These are phyloP conservation scores for Tridacna crocea DNA, from an alignment of 2,888 invertebrate species.

Conservation along the genomic window DNA sequence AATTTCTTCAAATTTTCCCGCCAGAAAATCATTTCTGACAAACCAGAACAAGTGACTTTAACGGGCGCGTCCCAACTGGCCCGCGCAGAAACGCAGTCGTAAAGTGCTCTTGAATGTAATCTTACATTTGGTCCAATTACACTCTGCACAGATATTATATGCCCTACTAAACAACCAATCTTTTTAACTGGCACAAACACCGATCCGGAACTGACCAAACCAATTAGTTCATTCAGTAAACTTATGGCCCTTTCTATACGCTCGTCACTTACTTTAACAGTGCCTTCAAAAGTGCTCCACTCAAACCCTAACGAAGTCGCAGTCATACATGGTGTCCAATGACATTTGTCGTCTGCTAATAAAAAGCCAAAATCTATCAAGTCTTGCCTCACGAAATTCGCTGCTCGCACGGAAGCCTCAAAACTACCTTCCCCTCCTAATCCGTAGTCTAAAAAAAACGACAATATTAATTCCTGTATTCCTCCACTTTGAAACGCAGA, in stretches of 20 bases:
- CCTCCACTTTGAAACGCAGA: constrained; percentile 33
- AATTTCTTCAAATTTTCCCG: neutral
- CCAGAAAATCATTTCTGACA: neutral
- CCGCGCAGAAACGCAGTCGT: neutral
- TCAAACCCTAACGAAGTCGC: neutral
- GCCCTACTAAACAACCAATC: neutral
- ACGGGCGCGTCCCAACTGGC: neutral
- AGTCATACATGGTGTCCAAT: neutral
- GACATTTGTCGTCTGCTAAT: constrained; percentile 1
- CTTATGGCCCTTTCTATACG: neutral
- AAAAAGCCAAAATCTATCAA: neutral
- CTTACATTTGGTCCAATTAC: neutral
- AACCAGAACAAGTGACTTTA: neutral
- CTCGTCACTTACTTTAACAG: neutral
- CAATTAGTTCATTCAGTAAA: neutral
- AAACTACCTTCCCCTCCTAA: constrained; percentile 19
- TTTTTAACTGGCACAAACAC: neutral
- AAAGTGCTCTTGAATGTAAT: neutral
- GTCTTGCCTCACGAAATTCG: constrained; percentile 1
- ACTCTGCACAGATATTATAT: constrained; percentile 2
- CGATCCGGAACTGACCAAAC: neutral
- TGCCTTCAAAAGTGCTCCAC: constrained; percentile 1
- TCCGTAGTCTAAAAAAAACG: constrained; percentile 42
- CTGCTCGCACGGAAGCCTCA: neutral
- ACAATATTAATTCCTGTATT: constrained; percentile 17